Evolutionary conservation across 2,888 invertebrate genomes (phyloP).

Genomic region (Philereme transversata): DNA sequence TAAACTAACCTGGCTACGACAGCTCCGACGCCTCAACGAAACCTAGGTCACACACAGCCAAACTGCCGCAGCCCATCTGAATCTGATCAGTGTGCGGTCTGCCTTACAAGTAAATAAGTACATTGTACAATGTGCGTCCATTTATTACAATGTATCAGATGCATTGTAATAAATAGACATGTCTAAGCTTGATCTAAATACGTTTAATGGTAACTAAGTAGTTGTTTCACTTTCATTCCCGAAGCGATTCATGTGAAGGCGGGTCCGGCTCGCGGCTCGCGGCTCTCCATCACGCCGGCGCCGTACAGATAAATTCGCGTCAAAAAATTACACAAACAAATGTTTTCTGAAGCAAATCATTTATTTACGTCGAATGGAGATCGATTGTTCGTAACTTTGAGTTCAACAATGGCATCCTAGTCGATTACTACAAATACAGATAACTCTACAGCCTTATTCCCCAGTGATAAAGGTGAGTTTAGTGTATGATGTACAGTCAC

Average conservation of each 20-base stretch:
- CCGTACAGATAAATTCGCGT: conserved; percentile 36
- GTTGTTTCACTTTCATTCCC: conserved; percentile 9
- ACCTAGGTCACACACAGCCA: no score
- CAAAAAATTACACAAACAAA: conserved; percentile 38
- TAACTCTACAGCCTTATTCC: conserved; percentile 4
- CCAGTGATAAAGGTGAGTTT: conserved; percentile 7
- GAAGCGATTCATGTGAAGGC: conserved; percentile 3
- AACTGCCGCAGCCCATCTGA: no score
- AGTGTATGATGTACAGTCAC: conserved; percentile 2
- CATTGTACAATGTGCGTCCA: no score
- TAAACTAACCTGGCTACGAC: no score
- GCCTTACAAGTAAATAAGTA: no score
- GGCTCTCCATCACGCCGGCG: conserved; percentile 15
- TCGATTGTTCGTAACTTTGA: conserved; percentile 21
- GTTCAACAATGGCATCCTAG: conserved; percentile 29
- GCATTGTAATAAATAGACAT: no score
- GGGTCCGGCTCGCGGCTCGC: no score
- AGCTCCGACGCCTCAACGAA: no score
- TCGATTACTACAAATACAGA: conserved; percentile 16
- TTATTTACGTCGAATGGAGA: conserved; percentile 33
- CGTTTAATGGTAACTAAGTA: conserved; percentile 10
- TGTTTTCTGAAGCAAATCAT: conserved; percentile 34
- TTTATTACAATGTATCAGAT: no score
- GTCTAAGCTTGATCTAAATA: conserved; percentile 12
- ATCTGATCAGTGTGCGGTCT: no score